Base-by-base conservation (phyloP, 2,888 invertebrate species). In the Dasypogon diadema region DNA sequence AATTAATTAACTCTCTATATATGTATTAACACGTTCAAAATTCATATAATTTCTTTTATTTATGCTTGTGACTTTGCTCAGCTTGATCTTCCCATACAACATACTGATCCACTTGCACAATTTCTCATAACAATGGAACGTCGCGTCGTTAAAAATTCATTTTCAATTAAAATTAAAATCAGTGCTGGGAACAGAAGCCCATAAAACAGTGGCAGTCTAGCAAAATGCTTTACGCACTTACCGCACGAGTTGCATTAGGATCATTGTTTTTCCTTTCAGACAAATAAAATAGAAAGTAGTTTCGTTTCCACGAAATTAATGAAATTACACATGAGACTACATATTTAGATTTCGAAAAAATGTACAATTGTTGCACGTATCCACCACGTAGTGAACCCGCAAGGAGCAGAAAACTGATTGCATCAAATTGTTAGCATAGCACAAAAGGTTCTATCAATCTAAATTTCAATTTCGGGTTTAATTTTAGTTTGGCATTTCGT, bases 91-190 rank as follows among this genome's bases (percentile, higher is more conserved):
- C 30, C 30, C 30, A 30, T 30, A 3, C 30, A 8, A 30, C 30
- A 42, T 2, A 60, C 21, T 34, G 16, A n/a, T 16, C 37, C 21
- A 60, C 37, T 60, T 60, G 60, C 60, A 60, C 37, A 16, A 60
- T 10, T 18, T 1, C n/a, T 8, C 10, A 60, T 18, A 42, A 37
- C 60, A 60, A 60, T 60, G 37, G 37, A n/a, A 37, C 21, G 21
- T 18, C 60, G 60, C 5, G 16, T 58, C 60, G 60, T 60, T 60
- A 60, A 26, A 37, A 60, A 60, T 60, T 60, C 60, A 60, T 60
- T 60, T 60, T 37, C 34, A 60, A 60, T 60, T 60, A 21, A 60
- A 60, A 14, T 58, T 30, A 30, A 30, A 30, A 8, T 42, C n/a
- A 42, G 34, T 37, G 10, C 18, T 60, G 60, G 37, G 60, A 60